Conservation (phyloP, 2,113 vertebrate genomes). For the Scopus umbretta region DNA sequence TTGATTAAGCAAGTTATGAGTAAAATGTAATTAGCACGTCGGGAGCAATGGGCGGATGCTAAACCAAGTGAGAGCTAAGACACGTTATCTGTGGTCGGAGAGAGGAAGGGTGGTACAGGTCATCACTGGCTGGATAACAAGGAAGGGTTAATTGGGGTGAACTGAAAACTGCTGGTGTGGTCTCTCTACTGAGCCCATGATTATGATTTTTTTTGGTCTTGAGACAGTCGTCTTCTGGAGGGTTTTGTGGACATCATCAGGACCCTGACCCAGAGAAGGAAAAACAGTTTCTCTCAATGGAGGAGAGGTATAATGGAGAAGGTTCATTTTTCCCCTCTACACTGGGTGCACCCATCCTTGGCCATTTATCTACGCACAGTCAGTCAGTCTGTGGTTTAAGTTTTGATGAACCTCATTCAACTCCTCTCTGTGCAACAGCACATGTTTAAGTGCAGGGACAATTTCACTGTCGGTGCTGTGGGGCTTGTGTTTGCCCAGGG, state of each 20-base stretch:
- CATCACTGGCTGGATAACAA: background rate
- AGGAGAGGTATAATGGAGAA: background rate
- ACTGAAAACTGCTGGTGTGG: background rate
- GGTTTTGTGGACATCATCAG: background rate
- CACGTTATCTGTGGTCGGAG: background rate
- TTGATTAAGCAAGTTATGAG: background rate
- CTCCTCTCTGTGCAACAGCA: background rate
- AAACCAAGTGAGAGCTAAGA: background rate
- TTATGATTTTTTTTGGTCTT: background rate
- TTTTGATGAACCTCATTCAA: background rate
- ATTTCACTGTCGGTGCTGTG: background rate
- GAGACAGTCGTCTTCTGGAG: background rate
- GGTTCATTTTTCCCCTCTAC: background rate
- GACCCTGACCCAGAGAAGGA: background rate
- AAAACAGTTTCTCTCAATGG: background rate
- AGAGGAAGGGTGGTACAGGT: background rate
- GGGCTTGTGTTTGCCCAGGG: background rate
- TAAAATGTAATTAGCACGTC: background rate
- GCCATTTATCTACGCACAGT: background rate
- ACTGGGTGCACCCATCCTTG: rapidly evolving
- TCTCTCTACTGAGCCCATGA: background rate
- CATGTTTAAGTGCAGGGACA: background rate
- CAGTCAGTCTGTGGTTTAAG: background rate
- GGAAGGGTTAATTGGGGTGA: background rate
- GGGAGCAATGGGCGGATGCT: background rate